A percentile compares a stretch with the other conserved stretches of the same genome.
phyloP scores from a whole-genome alignment of 2,888 invertebrate genomes.

The Antheraea yamamai region DNA sequence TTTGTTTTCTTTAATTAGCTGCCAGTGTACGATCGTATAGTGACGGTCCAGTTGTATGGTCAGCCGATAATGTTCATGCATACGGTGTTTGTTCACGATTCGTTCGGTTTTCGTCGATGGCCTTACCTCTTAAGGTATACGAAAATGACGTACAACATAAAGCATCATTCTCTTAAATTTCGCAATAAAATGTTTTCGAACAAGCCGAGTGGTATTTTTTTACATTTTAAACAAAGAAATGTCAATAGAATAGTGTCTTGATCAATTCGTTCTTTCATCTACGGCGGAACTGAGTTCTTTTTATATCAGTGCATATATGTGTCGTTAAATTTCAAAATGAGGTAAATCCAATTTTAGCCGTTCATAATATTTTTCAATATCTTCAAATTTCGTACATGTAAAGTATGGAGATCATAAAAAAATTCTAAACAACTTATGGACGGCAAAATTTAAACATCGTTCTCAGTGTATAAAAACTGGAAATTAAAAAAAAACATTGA shows the following conservation, averaged over 20 bases:
- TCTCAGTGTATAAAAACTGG: too few relatives aligned
- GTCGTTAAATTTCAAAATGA: too few relatives aligned
- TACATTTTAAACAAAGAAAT: neutral
- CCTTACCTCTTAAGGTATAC: slow-evolving; percentile 55
- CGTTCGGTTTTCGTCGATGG: slow-evolving; percentile 56
- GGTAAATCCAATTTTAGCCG: too few relatives aligned
- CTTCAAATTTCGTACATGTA: too few relatives aligned
- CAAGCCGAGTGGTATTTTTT: neutral
- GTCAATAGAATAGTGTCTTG: neutral
- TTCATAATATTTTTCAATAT: too few relatives aligned
- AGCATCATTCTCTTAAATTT: neutral
- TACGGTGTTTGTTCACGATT: slow-evolving; percentile 54
- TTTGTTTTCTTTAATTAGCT: neutral
- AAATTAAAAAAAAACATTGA: too few relatives aligned
- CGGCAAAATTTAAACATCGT: too few relatives aligned
- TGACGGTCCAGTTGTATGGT: slow-evolving; percentile 53
- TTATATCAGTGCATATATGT: too few relatives aligned
- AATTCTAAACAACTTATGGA: too few relatives aligned
- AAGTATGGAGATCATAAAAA: too few relatives aligned
- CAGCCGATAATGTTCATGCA: slow-evolving; percentile 59
- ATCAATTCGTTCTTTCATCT: neutral
- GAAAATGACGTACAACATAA: slow-evolving; percentile 44
- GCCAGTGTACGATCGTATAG: slow-evolving; percentile 21
- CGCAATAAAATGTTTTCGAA: slow-evolving; percentile 1
- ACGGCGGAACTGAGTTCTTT: too few relatives aligned